phyloP scores from a whole-genome alignment of 2,113 vertebrate species.

The Strigops habroptila region DNA sequence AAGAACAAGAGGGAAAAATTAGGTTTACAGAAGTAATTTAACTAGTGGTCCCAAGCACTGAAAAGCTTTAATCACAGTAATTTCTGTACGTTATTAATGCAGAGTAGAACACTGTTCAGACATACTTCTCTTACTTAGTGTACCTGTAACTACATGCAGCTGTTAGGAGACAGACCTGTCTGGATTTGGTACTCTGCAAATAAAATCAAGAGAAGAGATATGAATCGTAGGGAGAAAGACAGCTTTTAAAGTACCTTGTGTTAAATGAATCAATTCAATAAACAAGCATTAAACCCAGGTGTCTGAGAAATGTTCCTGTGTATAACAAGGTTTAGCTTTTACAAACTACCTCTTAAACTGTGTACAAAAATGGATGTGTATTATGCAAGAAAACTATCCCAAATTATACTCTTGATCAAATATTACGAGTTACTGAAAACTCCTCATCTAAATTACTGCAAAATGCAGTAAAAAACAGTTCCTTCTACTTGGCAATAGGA shows the following conservation, averaged over 20 bases:
- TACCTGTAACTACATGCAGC: neutral
- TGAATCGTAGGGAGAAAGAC: neutral
- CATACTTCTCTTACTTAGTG: neutral
- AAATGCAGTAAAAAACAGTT: neutral
- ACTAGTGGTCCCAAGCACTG: neutral
- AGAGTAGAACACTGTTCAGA: neutral
- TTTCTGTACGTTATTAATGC: neutral
- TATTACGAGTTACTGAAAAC: neutral
- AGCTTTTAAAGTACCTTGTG: neutral
- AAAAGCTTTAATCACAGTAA: neutral
- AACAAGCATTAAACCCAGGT: neutral
- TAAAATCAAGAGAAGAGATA: neutral
- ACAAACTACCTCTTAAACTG: neutral
- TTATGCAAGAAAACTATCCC: neutral
- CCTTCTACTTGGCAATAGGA: neutral
- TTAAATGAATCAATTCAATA: neutral
- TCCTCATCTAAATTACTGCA: neutral
- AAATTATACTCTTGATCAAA: neutral
- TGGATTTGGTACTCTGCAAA: neutral
- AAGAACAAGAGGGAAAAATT: neutral
- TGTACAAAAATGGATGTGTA: neutral
- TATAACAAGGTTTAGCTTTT: neutral
- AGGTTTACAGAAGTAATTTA: neutral
- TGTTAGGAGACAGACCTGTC: neutral
- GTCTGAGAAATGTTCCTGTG: neutral